Evolutionary conservation across 2,797 vertebrate species (phyloP).

Genomic region (Micromesistius poutassou): DNA sequence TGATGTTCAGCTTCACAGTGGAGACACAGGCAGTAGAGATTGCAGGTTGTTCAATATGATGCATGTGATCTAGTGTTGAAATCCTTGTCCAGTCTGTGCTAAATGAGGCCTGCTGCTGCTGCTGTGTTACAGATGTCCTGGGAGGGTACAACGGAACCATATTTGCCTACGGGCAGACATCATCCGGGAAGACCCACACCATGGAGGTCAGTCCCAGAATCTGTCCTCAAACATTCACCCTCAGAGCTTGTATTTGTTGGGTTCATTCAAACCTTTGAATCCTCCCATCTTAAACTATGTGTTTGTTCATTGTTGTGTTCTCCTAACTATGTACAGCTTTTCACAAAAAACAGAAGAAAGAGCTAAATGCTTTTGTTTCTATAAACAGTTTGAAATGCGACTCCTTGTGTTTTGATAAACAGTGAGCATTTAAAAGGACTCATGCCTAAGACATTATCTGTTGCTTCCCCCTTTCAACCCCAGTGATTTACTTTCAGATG

Average conservation of each 20-base stretch:
- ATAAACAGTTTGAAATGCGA: neutral
- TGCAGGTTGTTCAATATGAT: neutral
- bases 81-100: neutral
- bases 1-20: neutral
- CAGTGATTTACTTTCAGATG: neutral
- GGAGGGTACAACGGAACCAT: constrained; percentile 96
- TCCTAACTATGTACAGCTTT: neutral
- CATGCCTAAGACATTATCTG: neutral
- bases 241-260: neutral
- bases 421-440: neutral
- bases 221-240: neutral
- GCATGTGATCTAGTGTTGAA: neutral
- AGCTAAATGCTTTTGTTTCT: neutral
- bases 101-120: neutral
- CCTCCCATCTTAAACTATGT: neutral
- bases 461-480: neutral
- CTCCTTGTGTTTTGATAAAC: neutral
- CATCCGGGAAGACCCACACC: constrained; percentile 95
- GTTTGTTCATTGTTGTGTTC: neutral
- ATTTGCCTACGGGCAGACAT: constrained; percentile 94
- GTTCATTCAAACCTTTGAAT: neutral
- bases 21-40: neutral
- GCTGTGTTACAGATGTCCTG: constrained; percentile 81
- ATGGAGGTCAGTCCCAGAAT: constrained; percentile 85
- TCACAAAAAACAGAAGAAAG: neutral